Evolutionary conservation across 2,888 invertebrate genomes (phyloP).

Genomic region (Cheilosia grossa): DNA sequence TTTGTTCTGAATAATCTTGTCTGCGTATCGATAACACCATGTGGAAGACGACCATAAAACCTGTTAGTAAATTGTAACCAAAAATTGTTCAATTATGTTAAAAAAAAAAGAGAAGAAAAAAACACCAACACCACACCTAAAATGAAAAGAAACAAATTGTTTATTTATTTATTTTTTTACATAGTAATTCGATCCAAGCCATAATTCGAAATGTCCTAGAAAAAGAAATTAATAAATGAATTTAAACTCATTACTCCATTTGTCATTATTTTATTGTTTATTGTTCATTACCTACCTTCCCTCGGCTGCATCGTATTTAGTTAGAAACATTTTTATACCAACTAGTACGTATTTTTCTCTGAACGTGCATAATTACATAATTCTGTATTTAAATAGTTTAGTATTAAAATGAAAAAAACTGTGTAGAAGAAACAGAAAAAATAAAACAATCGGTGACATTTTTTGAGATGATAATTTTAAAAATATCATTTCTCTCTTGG

Average conservation of each 20-base stretch:
- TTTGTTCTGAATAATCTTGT: constrained; percentile 21
- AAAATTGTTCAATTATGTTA: constrained; percentile 32
- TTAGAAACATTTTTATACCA: not conserved
- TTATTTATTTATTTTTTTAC: constrained; percentile 17
- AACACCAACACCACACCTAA: constrained; percentile 27
- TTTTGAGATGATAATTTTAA: constrained; percentile 8
- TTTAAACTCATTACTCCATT: constrained; percentile 15
- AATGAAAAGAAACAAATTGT: constrained; percentile 20
- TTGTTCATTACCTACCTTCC: not conserved
- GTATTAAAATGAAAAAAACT: constrained; percentile 8
- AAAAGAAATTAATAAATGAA: constrained; percentile 20
- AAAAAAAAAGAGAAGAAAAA: constrained; percentile 2
- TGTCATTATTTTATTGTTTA: not conserved
- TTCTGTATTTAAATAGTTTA: constrained; percentile 5
- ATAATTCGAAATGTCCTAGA: constrained; percentile 21
- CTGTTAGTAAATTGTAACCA: constrained; percentile 24
- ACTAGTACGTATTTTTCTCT: not conserved
- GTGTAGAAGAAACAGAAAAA: not conserved
- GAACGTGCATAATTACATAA: not conserved
- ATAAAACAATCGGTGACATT: constrained; percentile 11
- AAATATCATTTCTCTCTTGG: not conserved
- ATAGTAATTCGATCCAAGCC: constrained; percentile 11
- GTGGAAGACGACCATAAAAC: constrained; percentile 24
- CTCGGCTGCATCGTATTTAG: not conserved
- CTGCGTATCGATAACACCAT: constrained; percentile 13